Evolutionary conservation across 2,113 vertebrate species (phyloP).

Genomic region (Turnix velox): DNA sequence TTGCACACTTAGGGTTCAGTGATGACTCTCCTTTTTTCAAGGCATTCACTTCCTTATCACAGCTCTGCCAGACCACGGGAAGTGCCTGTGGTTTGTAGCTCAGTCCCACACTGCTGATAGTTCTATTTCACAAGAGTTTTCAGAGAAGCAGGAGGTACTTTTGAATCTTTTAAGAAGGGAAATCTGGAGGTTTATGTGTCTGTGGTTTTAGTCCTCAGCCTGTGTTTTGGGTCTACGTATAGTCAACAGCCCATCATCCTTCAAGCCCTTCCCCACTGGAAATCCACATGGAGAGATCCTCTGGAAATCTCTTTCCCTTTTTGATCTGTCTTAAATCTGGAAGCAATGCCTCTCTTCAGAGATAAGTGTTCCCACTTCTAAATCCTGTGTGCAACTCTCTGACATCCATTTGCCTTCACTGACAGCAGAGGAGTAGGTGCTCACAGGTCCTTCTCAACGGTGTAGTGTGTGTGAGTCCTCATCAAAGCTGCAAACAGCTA

Average conservation of each 20-base stretch:
- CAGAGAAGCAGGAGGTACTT: not conserved
- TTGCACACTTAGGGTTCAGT: not conserved
- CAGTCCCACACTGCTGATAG: fast-evolving
- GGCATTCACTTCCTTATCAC: not conserved
- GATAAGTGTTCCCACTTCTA: not conserved
- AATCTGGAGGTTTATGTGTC: not conserved
- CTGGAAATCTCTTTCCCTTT: not conserved
- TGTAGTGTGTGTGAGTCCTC: not conserved
- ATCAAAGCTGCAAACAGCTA: not conserved
- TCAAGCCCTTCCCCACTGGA: not conserved
- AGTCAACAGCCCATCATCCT: not conserved
- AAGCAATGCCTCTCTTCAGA: not conserved
- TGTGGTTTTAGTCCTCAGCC: not conserved
- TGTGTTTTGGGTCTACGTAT: not conserved
- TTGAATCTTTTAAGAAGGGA: not conserved
- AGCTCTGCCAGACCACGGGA: not conserved
- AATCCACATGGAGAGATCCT: not conserved
- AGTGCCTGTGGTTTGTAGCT: not conserved
- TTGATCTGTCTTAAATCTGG: not conserved
- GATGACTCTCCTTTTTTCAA: not conserved
- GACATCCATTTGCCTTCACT: not conserved
- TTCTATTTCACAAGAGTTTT: not conserved
- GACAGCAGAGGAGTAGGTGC: not conserved
- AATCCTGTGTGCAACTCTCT: not conserved
- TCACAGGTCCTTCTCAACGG: not conserved